These are phyloP conservation scores for Apostichopus californicus DNA, from an alignment of 35 echinoderm and acorn worm genomes.

Conservation along the genomic window DNA sequence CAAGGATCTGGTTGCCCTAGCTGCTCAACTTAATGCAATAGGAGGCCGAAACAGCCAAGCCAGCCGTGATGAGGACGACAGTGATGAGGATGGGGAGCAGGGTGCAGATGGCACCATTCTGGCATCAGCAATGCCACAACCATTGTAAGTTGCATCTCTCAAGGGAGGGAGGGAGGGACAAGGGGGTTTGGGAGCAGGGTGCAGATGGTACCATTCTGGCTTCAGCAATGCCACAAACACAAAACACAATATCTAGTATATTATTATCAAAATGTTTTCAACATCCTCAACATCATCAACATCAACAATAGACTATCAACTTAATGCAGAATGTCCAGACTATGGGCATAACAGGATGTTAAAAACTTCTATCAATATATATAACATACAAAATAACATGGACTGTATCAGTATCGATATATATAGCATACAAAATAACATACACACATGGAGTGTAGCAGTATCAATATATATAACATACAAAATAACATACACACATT, in stretches of 20 bases:
- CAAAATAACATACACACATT: no score
- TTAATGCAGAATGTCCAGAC: no score
- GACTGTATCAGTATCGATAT: no score
- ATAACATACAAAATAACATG: no score
- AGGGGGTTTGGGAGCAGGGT: conserved; percentile 41
- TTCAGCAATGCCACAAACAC: conserved; percentile 62
- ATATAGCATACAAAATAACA: no score
- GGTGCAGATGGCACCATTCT: conserved; percentile 73
- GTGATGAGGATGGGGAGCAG: conserved; percentile 66
- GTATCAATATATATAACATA: no score
- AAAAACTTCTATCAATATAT: no score
- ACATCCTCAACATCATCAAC: no score
- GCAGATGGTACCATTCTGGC: conserved; percentile 82
- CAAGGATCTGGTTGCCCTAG: conserved; percentile 86
- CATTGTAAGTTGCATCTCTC: conserved; percentile 70
- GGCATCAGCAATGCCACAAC: conserved; percentile 81
- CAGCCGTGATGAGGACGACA: conserved; percentile 84
- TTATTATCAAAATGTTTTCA: no score
- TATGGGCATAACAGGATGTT: no score
- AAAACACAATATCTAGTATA: background rate
- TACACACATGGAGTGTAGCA: no score
- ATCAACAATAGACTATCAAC: no score
- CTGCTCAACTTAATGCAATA: conserved; percentile 92
- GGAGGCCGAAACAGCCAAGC: conserved; percentile 48
- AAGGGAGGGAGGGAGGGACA: background rate